Base-by-base conservation (phyloP, 2,888 invertebrate species). In the Drosophila mercatorum region DNA sequence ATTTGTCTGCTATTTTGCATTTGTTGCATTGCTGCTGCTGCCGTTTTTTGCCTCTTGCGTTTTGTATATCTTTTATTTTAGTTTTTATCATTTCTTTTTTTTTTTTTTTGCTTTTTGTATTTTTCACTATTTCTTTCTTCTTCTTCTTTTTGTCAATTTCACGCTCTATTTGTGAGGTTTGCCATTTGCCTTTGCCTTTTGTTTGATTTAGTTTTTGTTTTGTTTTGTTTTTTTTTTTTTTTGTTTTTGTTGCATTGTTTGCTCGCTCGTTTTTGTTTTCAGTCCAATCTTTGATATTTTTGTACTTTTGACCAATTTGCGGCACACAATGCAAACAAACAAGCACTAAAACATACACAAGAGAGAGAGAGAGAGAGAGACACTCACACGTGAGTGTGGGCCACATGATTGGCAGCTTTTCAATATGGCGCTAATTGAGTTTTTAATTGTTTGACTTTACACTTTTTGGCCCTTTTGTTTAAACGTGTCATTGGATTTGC, bases 361-460 rank as follows among this genome's bases (percentile, higher is more conserved):
- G 11, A 66, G 26, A 68, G 11, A 63, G n/a, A 44, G 44, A 67
- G 4, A 34, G 12, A 61, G 52, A 10, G 28, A 38, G 47, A 68
- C 2, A 36, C 11, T 34, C 43, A 31, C 46, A 59, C 40, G 28
- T 47, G 17, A 64, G 41, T 51, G 28, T 46, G 49, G 64, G 69
- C 59, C 77, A 76, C 80, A 88, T 84, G 86, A 86, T 86, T 88
- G 88, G 83, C 86, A 87, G 88, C 83, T 79, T 84, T 86, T 83
- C 87, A 86, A 88, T 81, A 82, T 87, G 89, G 89, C 86, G 88
- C 86, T 87, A 87, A 87, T 87, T 87, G 86, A 88, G 86, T 87
- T 87, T 87, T 88, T 87, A 88, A 87, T 87, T 87, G 86, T 87
- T 88, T 78, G 86, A 81, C 72, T 83, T 83, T 76, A 72, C 83